Evolutionary conservation across 2,113 vertebrate species (phyloP), one percentile per base, ranked within the genome.

Genomic region (Perca fluviatilis): DNA sequence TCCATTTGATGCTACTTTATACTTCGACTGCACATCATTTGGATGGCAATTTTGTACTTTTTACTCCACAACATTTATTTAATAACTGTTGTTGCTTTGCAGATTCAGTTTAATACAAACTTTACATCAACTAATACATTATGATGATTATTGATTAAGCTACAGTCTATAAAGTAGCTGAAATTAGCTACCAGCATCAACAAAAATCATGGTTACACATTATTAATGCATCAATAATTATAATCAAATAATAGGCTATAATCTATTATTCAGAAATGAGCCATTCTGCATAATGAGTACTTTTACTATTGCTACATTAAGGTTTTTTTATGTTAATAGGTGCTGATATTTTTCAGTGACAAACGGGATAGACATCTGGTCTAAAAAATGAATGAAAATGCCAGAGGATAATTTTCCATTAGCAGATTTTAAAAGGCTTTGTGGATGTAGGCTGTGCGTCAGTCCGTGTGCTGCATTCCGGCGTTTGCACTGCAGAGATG

Each of bases 401-500:
- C 12, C 65, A 14, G 2, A 33, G 64, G 15, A 23, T n/a, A 8
- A 50, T 56, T 1, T 19, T n/a, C 12, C 5, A 36, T n/a, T 5
- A 21, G 0, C 21, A 23, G 54, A 16, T 23, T 40, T n/a, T 14
- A 25, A n/a, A 14, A 54, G 16, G 66, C 23, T n/a, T 3, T 14
- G n/a, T 21, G 56, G 15, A 13, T 18, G 23, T 12, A 3, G 51
- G 16, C 4, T 15, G 18, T 19, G 21, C 6, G 1, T 19, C 47
- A 3, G 60, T n/a, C 53, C 7, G 21, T 47, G n/a, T 83, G 83
- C 85, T 69, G 88, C 88, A 84, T 68, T 68, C 43, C 12, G 23
- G 30, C 6, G 50, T 73, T 58, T 43, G 78, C 79, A 84, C 89
- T 90, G 91, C 90, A 84, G 85, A 75, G 83, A 75, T 89, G 83